Evolutionary conservation across 2,888 invertebrate genomes (phyloP).

Genomic region (Xestia ashworthii): DNA sequence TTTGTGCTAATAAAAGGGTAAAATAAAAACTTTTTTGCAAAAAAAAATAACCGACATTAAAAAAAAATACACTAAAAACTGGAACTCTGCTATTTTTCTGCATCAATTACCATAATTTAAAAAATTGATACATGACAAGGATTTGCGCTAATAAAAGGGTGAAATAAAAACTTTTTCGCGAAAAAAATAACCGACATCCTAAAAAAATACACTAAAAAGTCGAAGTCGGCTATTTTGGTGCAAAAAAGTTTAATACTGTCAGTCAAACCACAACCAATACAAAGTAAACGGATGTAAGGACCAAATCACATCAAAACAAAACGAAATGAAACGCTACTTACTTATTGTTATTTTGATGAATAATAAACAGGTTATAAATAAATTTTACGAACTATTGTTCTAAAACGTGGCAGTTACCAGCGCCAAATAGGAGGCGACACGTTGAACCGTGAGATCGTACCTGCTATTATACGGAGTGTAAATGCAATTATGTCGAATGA

Average conservation of each 20-base stretch:
- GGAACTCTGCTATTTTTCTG: neutral
- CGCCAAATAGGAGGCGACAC: conserved; percentile 52
- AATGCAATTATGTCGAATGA: conserved; percentile 69
- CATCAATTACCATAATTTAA: too few relatives aligned
- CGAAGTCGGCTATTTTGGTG: too few relatives aligned
- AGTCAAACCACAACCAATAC: neutral
- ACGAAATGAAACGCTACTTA: conserved; percentile 20
- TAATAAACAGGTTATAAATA: conserved; percentile 53
- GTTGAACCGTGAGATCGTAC: conserved; percentile 55
- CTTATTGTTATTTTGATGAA: conserved; percentile 54
- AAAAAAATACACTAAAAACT: too few relatives aligned
- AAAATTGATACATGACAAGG: too few relatives aligned
- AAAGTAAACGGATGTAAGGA: conserved; percentile 7
- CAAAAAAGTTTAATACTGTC: neutral
- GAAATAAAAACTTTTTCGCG: too few relatives aligned
- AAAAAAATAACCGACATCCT: too few relatives aligned
- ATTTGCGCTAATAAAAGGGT: too few relatives aligned
- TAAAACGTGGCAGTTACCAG: conserved; percentile 35
- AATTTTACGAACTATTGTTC: conserved; percentile 59
- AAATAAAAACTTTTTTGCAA: too few relatives aligned
- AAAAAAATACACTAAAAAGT: too few relatives aligned
- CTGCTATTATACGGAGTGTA: conserved; percentile 46
- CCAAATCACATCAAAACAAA: conserved; percentile 24
- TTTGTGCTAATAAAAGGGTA: too few relatives aligned
- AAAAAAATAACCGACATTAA: too few relatives aligned